Percentiles rank a stretch among this genome's conserved stretches.
These are phyloP conservation scores for Papilio dardanus DNA, from an alignment of 1,140 invertebrate species.

Conservation along the genomic window DNA sequence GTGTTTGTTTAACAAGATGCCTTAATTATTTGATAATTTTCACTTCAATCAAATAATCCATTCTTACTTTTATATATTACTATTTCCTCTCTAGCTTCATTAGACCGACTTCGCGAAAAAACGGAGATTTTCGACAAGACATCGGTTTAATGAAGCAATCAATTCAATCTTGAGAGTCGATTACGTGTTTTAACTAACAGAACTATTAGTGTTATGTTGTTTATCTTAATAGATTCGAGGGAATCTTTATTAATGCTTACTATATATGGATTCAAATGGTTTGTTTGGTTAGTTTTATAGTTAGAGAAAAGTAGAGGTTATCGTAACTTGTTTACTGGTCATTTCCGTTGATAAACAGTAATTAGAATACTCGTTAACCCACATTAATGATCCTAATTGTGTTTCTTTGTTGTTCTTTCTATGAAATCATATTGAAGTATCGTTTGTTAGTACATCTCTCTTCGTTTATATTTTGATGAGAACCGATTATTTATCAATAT, in stretches of 20 bases:
- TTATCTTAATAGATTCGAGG: not conserved
- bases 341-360: conserved; percentile 15
- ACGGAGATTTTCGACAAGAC: too few species aligned
- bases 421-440: not conserved
- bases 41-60: too few species aligned
- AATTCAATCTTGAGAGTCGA: not conserved
- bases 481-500: too few species aligned
- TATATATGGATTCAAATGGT: not conserved
- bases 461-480: too few species aligned
- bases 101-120: too few species aligned
- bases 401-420: conserved; percentile 5
- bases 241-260: not conserved
- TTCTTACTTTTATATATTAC: too few species aligned
- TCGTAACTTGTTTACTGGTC: not conserved
- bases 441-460: not conserved
- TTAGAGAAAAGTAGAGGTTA: conserved; percentile 11
- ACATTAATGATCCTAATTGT: conserved; percentile 18
- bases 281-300: not conserved
- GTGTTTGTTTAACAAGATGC: conserved; percentile 12
- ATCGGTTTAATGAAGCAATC: not conserved
- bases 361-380: conserved; percentile 23
- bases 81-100: too few species aligned
- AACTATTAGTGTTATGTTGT: not conserved
- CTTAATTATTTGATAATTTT: too few species aligned
- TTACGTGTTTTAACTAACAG: not conserved